Evolutionary conservation across 2,113 vertebrate genomes (phyloP).

Genomic region (Oceanodroma tethys): DNA sequence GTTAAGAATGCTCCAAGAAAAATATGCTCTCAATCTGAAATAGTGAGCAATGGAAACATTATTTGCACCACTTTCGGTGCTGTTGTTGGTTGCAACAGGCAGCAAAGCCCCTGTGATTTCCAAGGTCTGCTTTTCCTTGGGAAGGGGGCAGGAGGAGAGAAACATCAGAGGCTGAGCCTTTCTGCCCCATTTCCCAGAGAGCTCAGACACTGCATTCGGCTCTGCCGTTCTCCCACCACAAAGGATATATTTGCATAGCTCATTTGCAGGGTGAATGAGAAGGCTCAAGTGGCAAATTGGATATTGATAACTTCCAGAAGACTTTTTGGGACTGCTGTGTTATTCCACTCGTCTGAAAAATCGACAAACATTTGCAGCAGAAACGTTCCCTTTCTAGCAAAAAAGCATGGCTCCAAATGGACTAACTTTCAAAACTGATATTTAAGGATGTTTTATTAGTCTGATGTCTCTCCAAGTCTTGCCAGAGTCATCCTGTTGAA

Average conservation of each 20-base stretch:
- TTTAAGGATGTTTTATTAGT: conserved; percentile 47
- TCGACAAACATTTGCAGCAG: neutral
- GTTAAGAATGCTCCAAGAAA: conserved; percentile 60
- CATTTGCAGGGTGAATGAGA: conserved; percentile 24
- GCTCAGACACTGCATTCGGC: neutral
- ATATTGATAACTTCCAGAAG: conserved; percentile 52
- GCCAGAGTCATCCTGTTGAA: conserved; percentile 30
- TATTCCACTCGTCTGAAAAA: neutral
- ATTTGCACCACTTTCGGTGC: neutral
- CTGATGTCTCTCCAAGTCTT: conserved; percentile 43
- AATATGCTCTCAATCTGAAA: neutral
- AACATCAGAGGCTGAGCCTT: neutral
- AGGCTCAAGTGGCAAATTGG: conserved; percentile 14
- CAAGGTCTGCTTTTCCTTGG: neutral
- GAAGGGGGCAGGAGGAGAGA: neutral
- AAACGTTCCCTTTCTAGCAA: neutral
- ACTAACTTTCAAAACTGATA: conserved; percentile 46
- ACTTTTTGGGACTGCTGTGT: neutral
- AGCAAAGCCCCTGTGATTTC: neutral
- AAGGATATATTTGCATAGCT: neutral
- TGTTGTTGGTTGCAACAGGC: neutral
- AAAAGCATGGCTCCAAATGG: conserved; percentile 8
- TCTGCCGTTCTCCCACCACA: neutral
- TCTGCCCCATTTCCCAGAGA: neutral
- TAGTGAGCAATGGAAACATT: neutral